Evolutionary conservation across 2,888 invertebrate species (phyloP).

Genomic region (Papilio elwesi): DNA sequence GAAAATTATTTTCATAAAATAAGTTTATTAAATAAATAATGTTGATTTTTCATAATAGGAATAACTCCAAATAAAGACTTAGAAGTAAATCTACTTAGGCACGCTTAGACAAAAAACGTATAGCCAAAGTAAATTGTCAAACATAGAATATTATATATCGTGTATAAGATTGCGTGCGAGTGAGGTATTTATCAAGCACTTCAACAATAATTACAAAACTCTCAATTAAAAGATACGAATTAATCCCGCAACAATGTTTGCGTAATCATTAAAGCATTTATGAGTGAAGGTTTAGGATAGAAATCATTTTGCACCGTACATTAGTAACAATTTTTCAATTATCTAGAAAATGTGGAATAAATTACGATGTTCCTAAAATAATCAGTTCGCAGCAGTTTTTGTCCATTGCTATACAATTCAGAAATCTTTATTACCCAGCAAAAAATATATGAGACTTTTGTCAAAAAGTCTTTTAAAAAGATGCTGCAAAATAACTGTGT

Average conservation of each 20-base stretch:
- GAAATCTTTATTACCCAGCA: too few relatives aligned
- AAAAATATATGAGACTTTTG: too few relatives aligned
- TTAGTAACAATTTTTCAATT: conserved; percentile 9
- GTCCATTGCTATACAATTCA: too few relatives aligned
- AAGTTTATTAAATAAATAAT: too few relatives aligned
- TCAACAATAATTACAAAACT: conserved; percentile 24
- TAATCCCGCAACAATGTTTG: conserved; percentile 25
- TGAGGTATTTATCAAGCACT: conserved; percentile 13
- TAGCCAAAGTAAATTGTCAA: not conserved
- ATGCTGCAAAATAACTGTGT: too few relatives aligned
- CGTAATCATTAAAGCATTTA: conserved; percentile 15
- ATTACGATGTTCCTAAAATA: not conserved
- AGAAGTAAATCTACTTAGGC: too few relatives aligned
- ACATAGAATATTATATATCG: not conserved
- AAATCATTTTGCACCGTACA: conserved; percentile 8
- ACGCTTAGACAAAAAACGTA: too few relatives aligned
- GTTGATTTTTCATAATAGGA: too few relatives aligned
- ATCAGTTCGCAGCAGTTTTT: too few relatives aligned
- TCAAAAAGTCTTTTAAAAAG: too few relatives aligned
- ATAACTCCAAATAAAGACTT: too few relatives aligned
- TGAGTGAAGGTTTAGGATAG: not conserved
- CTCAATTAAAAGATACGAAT: conserved; percentile 29
- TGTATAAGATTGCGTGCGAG: conserved; percentile 25
- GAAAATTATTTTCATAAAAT: too few relatives aligned
- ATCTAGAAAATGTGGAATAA: not conserved